Conservation (phyloP, 2,888 invertebrate genomes). For the Netelia virgata region DNA sequence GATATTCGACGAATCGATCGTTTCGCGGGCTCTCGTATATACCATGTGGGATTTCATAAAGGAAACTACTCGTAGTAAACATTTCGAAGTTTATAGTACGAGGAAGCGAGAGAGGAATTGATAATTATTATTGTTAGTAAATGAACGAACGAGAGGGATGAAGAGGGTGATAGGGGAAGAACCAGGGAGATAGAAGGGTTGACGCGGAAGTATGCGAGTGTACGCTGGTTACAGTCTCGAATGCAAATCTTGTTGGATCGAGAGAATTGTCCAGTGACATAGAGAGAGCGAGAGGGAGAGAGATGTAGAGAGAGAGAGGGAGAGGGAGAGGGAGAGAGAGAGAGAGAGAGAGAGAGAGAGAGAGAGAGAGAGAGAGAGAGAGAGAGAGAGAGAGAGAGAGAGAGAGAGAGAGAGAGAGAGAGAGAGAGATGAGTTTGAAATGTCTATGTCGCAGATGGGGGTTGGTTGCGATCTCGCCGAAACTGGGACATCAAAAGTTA, state of each 20-base stretch:
- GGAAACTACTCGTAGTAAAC: not conserved
- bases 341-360: not conserved
- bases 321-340: not conserved
- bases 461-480: constrained; percentile 39
- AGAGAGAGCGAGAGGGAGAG: not conserved
- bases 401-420: too few relatives aligned
- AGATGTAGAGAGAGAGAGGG: too few relatives aligned
- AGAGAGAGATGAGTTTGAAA: not conserved
- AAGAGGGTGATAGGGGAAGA: not conserved
- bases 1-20: too few relatives aligned
- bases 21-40: not conserved
- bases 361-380: not conserved
- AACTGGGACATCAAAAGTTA: constrained; percentile 61
- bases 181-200: not conserved
- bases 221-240: constrained; percentile 31
- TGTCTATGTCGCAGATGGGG: constrained; percentile 16
- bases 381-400: not conserved
- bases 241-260: constrained; percentile 60
- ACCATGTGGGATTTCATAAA: not conserved
- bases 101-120: not conserved
- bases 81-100: not conserved
- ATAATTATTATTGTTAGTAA: not conserved
- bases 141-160: not conserved
- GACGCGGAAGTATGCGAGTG: constrained; percentile 4
- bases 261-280: constrained; percentile 15